Conservation (phyloP, 1,140 invertebrate species). For the Drosophila ercepeae region DNA sequence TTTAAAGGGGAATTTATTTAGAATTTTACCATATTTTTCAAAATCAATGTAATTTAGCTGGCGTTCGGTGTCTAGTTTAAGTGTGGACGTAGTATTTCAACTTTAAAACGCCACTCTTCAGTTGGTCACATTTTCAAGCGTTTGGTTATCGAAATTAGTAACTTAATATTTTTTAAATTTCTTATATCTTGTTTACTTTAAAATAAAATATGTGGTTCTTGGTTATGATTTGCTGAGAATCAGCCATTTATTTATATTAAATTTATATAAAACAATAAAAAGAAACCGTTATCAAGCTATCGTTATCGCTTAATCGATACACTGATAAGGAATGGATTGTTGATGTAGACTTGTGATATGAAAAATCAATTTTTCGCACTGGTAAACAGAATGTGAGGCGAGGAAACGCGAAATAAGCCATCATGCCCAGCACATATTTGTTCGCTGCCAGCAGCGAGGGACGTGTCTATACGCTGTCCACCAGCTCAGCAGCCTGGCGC, state of each 20-base stretch:
- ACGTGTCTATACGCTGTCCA: constrained; percentile 91
- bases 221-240: neutral
- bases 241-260: neutral
- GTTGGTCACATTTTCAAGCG: neutral
- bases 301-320: neutral
- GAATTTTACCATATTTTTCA: constrained; percentile 45
- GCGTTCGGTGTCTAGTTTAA: constrained; percentile 1
- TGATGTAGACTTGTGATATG: constrained; percentile 5
- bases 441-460: constrained; percentile 95
- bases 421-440: constrained; percentile 90
- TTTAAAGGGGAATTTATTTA: neutral
- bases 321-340: constrained; percentile 4
- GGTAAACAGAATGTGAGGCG: constrained; percentile 34
- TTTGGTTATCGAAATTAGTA: neutral
- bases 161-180: neutral
- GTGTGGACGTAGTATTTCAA: neutral
- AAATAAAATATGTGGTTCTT: neutral
- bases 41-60: constrained; percentile 44
- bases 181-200: no score
- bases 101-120: neutral
- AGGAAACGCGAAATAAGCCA: neutral
- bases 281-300: neutral
- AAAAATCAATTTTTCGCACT: constrained; percentile 48
- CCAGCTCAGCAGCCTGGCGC: constrained; percentile 91
- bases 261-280: no score